Conservation (phyloP, 2,888 invertebrate genomes). For the Netelia inedita region DNA sequence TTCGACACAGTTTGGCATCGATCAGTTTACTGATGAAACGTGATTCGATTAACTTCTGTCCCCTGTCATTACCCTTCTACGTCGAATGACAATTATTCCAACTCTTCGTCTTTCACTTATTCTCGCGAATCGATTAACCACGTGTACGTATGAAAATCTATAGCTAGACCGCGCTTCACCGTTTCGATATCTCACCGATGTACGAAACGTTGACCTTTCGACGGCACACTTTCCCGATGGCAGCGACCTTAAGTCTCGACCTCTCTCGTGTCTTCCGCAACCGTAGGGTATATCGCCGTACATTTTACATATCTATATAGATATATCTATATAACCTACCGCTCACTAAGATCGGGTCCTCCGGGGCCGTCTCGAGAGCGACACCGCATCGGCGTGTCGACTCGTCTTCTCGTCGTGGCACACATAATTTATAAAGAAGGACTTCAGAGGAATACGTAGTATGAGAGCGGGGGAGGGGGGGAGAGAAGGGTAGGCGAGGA, state of each 20-base stretch:
- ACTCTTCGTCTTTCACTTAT: neutral
- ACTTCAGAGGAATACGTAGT: constrained; percentile 23
- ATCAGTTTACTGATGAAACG: no score
- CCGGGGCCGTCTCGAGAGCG: constrained; percentile 42
- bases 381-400: constrained; percentile 44
- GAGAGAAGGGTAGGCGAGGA: neutral
- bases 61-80: no score
- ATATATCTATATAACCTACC: neutral
- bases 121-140: neutral
- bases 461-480: neutral
- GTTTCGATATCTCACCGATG: constrained; percentile 9
- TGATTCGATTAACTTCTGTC: no score
- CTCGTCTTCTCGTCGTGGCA: constrained; percentile 53
- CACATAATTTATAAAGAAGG: constrained; percentile 47
- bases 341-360: constrained; percentile 55
- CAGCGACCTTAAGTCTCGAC: constrained; percentile 64
- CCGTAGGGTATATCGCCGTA: constrained; percentile 4
- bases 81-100: neutral
- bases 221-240: constrained; percentile 74
- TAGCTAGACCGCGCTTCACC: neutral
- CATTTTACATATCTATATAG: constrained; percentile 3
- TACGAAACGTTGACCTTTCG: constrained; percentile 71
- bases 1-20: no score
- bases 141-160: neutral
- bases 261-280: constrained; percentile 42